Conservation (phyloP, 2,797 vertebrate species). For the Fundulus diaphanus region DNA sequence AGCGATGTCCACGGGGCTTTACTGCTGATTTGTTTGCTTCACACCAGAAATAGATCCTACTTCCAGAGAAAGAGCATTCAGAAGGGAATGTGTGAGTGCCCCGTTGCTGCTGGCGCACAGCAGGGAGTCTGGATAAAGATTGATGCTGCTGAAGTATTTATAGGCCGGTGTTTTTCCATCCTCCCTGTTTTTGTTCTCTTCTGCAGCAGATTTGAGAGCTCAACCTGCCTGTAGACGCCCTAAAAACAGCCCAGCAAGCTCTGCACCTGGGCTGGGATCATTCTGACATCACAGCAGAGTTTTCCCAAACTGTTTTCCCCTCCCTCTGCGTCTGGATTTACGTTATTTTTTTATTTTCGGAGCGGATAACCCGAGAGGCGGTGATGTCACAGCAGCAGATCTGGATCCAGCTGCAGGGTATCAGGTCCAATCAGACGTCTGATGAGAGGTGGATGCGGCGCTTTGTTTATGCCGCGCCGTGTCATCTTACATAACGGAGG, state of each 20-base stretch:
- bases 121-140: conserved; percentile 41
- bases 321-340: no score
- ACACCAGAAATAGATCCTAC: conserved; percentile 55
- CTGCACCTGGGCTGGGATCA: neutral
- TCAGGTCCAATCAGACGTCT: conserved; percentile 3
- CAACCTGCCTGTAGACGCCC: no score
- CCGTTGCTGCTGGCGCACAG: conserved; percentile 52
- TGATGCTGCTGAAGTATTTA: conserved; percentile 55
- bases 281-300: no score
- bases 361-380: no score
- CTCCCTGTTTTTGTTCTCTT: neutral
- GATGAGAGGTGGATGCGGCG: conserved; percentile 28
- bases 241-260: no score
- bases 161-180: conserved; percentile 17
- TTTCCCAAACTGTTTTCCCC: neutral
- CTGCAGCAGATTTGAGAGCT: neutral
- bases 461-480: conserved; percentile 74
- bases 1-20: conserved; percentile 18
- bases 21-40: conserved; percentile 31
- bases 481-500: conserved; percentile 78
- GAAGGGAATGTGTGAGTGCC: conserved; percentile 23
- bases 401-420: neutral
- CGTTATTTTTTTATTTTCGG: no score
- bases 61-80: conserved; percentile 47
- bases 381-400: conserved; percentile 1